Evolutionary conservation across 2,888 invertebrate species (phyloP).

Genomic region (Epistrophella euchroma): DNA sequence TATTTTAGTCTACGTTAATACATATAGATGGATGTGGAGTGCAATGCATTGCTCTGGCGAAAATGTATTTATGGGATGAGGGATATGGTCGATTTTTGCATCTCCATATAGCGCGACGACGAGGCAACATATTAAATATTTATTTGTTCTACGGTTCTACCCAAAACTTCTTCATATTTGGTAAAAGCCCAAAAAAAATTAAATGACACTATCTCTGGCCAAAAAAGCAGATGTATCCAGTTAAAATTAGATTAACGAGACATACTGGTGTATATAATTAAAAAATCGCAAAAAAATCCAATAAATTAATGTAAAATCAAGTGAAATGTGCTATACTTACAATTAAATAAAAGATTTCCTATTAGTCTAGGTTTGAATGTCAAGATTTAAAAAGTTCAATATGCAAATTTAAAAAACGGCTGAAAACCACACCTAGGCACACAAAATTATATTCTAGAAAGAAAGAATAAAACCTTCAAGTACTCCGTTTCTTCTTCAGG

Average conservation of each 20-base stretch:
- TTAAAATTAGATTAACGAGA: constrained; percentile 65
- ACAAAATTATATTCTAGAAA: constrained; percentile 31
- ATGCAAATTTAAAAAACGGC: constrained; percentile 64
- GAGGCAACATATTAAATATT: constrained; percentile 4
- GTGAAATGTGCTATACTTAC: constrained; percentile 48
- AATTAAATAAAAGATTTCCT: constrained; percentile 19
- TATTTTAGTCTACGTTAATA: constrained; percentile 59
- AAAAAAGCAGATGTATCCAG: constrained; percentile 69
- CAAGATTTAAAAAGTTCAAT: constrained; percentile 56
- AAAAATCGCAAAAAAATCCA: constrained; percentile 11
- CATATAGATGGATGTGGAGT: constrained; percentile 44
- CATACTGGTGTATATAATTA: constrained; percentile 5
- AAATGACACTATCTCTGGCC: constrained; percentile 15
- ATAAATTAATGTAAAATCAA: not conserved
- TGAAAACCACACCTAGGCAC: constrained; percentile 67
- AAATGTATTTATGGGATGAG: constrained; percentile 42
- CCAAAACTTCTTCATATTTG: constrained; percentile 30
- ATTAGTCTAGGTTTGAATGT: constrained; percentile 35
- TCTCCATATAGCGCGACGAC: constrained; percentile 36
- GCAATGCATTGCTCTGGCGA: constrained; percentile 34
- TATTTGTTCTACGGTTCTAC: constrained; percentile 4
- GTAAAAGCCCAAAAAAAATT: constrained; percentile 9
- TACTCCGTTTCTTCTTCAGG: constrained; percentile 19
- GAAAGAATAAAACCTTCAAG: constrained; percentile 53
- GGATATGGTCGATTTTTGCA: constrained; percentile 37